Conservation (phyloP, 2,797 vertebrate genomes). For the Artibeus jamaicensis region DNA sequence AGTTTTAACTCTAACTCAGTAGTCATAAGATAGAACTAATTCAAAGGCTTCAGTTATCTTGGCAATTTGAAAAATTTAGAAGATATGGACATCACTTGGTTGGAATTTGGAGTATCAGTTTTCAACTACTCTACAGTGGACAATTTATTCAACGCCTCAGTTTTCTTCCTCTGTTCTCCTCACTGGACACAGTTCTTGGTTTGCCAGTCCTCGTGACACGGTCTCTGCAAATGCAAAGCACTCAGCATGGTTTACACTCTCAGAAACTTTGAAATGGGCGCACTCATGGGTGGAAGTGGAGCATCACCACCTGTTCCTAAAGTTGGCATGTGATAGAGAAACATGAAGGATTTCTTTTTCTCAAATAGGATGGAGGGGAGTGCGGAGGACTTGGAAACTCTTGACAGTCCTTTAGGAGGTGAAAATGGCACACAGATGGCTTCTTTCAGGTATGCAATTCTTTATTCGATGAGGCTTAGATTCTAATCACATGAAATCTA, state of each 20-base stretch:
- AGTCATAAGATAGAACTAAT: not conserved
- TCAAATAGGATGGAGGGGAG: not conserved
- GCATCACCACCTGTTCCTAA: not conserved
- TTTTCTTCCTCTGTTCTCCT: constrained; percentile 14
- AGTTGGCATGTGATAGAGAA: not conserved
- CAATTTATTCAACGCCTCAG: not conserved
- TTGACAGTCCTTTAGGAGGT: not conserved
- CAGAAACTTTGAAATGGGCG: not conserved
- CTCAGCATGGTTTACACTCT: not conserved
- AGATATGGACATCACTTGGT: not conserved
- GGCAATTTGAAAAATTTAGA: constrained; percentile 4
- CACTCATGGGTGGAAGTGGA: not conserved
- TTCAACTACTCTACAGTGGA: not conserved
- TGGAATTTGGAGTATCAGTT: constrained; percentile 29
- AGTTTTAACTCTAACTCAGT: constrained; percentile 38
- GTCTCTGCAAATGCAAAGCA: constrained; percentile 7
- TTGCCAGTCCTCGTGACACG: not conserved
- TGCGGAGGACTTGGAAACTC: not conserved
- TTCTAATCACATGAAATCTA: not conserved
- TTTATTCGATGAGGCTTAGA: not conserved
- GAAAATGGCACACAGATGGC: not conserved
- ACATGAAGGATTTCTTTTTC: not conserved
- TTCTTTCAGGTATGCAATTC: not conserved
- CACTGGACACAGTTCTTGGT: not conserved
- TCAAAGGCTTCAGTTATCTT: not conserved